These are phyloP conservation scores for Sphaerophoria rueppellii DNA, from an alignment of 2,888 invertebrate genomes.

Conservation along the genomic window DNA sequence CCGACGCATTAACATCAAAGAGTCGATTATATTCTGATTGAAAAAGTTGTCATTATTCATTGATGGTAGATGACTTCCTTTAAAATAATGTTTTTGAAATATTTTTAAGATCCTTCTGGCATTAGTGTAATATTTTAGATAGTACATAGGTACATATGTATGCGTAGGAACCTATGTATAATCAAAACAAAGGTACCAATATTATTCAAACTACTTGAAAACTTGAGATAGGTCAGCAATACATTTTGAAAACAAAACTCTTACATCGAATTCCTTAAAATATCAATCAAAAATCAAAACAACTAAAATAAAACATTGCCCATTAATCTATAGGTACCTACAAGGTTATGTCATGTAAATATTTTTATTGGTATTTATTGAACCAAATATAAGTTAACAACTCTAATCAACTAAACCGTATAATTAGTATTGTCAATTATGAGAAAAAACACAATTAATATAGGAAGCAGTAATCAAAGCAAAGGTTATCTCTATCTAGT, in stretches of 20 bases:
- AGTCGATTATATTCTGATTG: neutral
- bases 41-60: slow-evolving; percentile 9
- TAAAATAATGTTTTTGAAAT: neutral
- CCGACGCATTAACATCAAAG: slow-evolving; percentile 33
- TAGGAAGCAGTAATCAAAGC: slow-evolving; percentile 51
- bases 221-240: no score
- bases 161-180: no score
- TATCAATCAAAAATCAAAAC: neutral
- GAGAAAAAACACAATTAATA: slow-evolving; percentile 66
- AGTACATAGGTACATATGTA: no score
- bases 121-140: no score
- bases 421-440: slow-evolving; percentile 72
- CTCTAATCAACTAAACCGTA: slow-evolving; percentile 56
- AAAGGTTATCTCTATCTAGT: slow-evolving; percentile 52
- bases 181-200: no score
- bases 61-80: neutral
- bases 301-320: neutral
- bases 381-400: slow-evolving; percentile 45
- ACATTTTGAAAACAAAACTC: no score
- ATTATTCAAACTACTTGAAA: no score
- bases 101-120: neutral
- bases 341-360: slow-evolving; percentile 5
- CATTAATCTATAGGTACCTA: neutral
- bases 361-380: slow-evolving; percentile 42
- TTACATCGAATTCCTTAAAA: no score